A percentile compares a stretch with the other conserved stretches of the same genome.
Evolutionary conservation across 2,113 vertebrate species (phyloP).

Genomic region (Mystacornis crossleyi): DNA sequence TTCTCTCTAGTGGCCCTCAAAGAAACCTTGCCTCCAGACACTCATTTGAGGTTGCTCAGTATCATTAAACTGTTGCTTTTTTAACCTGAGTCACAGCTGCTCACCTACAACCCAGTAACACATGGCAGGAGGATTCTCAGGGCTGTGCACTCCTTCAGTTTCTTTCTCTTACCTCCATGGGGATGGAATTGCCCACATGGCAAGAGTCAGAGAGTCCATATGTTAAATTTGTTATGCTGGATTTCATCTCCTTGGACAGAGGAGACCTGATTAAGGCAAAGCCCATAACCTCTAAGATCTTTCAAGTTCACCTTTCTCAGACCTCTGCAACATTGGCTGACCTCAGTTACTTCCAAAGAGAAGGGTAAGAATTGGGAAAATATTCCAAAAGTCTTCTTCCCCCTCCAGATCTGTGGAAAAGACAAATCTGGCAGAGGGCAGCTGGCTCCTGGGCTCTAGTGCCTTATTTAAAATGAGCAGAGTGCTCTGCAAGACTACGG

Average conservation of each 20-base stretch:
- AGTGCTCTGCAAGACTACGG: background rate
- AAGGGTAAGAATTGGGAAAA: background rate
- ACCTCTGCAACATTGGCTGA: background rate
- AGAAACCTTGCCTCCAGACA: background rate
- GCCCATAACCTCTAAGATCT: background rate
- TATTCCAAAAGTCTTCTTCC: background rate
- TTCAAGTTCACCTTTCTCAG: background rate
- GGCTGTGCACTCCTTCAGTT: background rate
- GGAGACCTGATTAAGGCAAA: background rate
- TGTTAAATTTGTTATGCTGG: background rate
- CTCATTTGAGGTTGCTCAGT: background rate
- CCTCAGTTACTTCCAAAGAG: background rate
- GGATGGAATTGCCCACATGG: background rate
- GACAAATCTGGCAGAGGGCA: background rate
- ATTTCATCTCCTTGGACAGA: background rate
- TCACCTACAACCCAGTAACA: background rate
- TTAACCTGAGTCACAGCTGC: background rate
- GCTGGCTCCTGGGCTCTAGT: background rate
- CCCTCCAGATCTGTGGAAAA: background rate
- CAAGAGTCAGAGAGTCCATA: background rate
- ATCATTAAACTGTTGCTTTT: background rate
- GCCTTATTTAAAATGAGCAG: background rate
- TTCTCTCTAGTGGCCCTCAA: background rate
- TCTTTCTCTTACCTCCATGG: background rate
- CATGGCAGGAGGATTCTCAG: background rate